Evolutionary conservation across 2,888 invertebrate genomes (phyloP), one percentile per base, ranked within the genome.

Genomic region (Lamproptera curius): DNA sequence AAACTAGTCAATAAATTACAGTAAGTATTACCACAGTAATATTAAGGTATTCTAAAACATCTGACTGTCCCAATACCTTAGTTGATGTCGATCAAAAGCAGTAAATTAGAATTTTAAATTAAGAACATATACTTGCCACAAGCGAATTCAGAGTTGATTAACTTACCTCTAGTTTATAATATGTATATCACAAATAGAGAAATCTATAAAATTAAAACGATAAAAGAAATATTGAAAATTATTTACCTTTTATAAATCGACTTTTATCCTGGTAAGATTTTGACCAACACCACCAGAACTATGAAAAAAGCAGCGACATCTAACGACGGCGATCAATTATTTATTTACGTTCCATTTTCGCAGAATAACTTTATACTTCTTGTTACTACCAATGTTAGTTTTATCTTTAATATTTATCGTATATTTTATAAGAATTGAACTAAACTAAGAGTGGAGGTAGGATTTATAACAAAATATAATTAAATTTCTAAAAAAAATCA

Each of bases 301-400:
- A 44, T 52, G 52, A 51, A 54, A 46, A 55, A 56, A 50, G 40
- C 43, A 50, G 54, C 54, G 60, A 50, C 60, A 56, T 56, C 60
- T 60, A 42, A 34, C 39, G 53, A 26, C 36, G 31, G 6, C 39
- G 46, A 43, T 51, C 47, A 46, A 44, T 38, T 45, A 54, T 28
- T 35, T 40, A 15, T 36, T 13, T 33, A 23, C 47, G 41, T 56
- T 54, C 26, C 52, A 42, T 53, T 53, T 35, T 16, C 10, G 1
- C 36, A 26, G 2, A 36, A 36, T 36, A 17, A n/a, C n/a, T n/a
- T n/a, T n/a, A n/a, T n/a, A n/a, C n/a, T n/a, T n/a, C n/a, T n/a
- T n/a, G n/a, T n/a, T n/a, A n/a, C n/a, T n/a, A n/a, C n/a, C n/a
- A n/a, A n/a, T n/a, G n/a, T n/a, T n/a, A n/a, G n/a, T n/a, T n/a